These are phyloP conservation scores for Catamblyrhynchus diadema DNA, from an alignment of 2,797 vertebrate species.

Conservation along the genomic window DNA sequence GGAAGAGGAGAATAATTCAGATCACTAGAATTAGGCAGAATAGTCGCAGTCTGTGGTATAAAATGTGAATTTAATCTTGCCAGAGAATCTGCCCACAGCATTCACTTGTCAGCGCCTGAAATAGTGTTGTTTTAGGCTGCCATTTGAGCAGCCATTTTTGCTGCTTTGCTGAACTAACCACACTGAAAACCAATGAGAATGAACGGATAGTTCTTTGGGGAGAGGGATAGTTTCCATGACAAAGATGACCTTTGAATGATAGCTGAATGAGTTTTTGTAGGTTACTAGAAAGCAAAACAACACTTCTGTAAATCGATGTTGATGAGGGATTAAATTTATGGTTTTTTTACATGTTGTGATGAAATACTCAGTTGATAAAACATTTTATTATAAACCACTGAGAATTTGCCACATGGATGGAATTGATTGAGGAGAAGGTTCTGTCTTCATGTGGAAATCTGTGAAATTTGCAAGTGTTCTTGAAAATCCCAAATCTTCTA, in stretches of 20 bases:
- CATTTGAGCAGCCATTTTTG: background rate
- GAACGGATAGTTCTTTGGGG: background rate
- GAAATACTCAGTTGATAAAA: background rate
- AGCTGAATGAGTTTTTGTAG: rapidly evolving
- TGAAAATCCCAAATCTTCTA: background rate
- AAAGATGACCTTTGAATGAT: background rate
- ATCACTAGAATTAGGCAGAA: background rate
- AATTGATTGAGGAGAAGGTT: background rate
- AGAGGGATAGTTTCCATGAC: background rate
- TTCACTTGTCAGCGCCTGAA: background rate
- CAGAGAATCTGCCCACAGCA: background rate
- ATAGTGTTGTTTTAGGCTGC: background rate
- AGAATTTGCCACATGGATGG: background rate
- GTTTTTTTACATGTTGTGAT: background rate
- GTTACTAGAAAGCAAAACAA: background rate
- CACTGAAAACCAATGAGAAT: background rate
- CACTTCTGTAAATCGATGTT: background rate
- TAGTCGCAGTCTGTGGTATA: background rate
- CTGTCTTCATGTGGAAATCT: background rate
- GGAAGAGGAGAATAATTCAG: background rate
- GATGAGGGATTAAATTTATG: background rate
- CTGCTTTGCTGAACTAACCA: background rate
- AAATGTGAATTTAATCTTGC: background rate
- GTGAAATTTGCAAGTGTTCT: background rate
- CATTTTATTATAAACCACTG: background rate